Evolutionary conservation across 2,888 invertebrate species (phyloP).

Genomic region (Bimastos eiseni): DNA sequence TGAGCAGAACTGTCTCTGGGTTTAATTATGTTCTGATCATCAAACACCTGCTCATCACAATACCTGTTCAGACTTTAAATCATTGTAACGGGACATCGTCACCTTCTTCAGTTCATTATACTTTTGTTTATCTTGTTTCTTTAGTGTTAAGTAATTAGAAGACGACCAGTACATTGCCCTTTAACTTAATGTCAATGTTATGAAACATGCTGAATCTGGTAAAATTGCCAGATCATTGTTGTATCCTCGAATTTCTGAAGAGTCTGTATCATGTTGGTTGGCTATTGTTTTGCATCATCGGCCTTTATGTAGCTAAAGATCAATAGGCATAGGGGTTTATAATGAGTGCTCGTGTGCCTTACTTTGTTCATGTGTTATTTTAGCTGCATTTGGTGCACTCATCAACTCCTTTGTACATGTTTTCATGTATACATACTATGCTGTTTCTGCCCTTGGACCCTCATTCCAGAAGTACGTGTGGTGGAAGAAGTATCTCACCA

Average conservation of each 20-base stretch:
- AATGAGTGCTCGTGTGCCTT: neutral
- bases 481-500: constrained; percentile 63
- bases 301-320: neutral
- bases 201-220: neutral
- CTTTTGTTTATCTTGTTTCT: neutral
- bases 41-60: neutral
- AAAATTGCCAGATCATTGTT: neutral
- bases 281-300: too few relatives aligned
- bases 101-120: neutral
- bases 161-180: neutral
- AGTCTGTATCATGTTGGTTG: neutral
- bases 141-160: neutral
- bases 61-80: neutral
- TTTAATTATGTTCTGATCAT: neutral
- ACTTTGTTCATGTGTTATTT: neutral
- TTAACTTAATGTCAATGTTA: neutral
- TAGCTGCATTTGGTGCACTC: constrained; percentile 61
- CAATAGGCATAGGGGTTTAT: neutral
- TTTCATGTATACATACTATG: constrained; percentile 62
- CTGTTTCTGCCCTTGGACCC: constrained; percentile 60
- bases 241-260: neutral
- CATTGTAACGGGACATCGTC: neutral
- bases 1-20: neutral
- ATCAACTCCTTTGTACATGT: constrained; percentile 62
- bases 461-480: constrained; percentile 60